Evolutionary conservation across 2,888 invertebrate species (phyloP).

Genomic region (Clunio marinus): DNA sequence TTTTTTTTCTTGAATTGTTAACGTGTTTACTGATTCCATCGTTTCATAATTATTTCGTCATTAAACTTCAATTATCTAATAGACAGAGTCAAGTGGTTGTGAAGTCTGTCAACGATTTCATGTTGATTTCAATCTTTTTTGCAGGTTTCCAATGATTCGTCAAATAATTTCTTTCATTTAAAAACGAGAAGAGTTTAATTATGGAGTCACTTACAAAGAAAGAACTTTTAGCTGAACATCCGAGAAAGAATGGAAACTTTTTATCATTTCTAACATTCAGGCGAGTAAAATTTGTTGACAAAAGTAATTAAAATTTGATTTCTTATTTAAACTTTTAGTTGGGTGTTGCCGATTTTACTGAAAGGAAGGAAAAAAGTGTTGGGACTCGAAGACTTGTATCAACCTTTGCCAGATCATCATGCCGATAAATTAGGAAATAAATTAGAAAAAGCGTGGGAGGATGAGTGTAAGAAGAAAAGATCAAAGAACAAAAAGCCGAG

Average conservation of each 20-base stretch:
- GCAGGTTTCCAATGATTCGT: background rate
- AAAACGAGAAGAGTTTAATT: background rate
- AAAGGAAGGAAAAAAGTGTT: slow-evolving; percentile 69
- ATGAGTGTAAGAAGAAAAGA: slow-evolving; percentile 53
- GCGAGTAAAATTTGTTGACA: background rate
- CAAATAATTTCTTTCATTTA: background rate
- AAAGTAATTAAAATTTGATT: background rate
- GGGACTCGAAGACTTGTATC: slow-evolving; percentile 69
- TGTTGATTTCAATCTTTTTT: background rate
- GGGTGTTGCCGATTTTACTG: slow-evolving; percentile 61
- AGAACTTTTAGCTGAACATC: background rate
- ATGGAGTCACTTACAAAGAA: slow-evolving; percentile 33
- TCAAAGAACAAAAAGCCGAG: slow-evolving; percentile 53
- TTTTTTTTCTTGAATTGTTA: too few relatives aligned
- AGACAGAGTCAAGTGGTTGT: too few relatives aligned
- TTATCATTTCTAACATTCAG: slow-evolving; percentile 30
- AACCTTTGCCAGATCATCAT: slow-evolving; percentile 50
- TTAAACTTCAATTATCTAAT: too few relatives aligned
- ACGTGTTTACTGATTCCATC: too few relatives aligned
- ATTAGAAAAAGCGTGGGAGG: slow-evolving; percentile 58
- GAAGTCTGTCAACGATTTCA: too few relatives aligned
- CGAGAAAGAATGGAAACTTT: slow-evolving; percentile 20
- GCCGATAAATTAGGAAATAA: slow-evolving; percentile 55
- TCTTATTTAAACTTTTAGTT: background rate
- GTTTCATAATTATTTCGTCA: too few relatives aligned